A percentile compares a stretch with the other conserved stretches of the same genome.
Conservation (phyloP, 2,888 invertebrate species). For the Craniophora ligustri region DNA sequence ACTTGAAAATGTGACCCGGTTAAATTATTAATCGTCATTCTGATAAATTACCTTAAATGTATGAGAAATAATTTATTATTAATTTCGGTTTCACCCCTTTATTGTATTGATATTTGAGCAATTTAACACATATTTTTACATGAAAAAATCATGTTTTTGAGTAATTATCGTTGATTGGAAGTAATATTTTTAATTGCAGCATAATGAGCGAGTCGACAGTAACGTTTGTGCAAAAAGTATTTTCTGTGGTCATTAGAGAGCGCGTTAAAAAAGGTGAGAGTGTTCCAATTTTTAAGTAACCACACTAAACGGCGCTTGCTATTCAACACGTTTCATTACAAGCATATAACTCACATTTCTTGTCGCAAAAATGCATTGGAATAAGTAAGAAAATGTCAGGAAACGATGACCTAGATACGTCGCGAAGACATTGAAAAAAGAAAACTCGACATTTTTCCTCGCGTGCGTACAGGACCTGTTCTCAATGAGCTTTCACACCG, state of each 20-base stretch:
- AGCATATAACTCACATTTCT: slow-evolving; percentile 41
- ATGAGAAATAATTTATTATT: slow-evolving; percentile 18
- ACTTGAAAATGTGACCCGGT: slow-evolving; percentile 67
- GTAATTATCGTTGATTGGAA: background rate
- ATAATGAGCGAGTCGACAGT: background rate
- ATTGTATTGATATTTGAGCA: background rate
- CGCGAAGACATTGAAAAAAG: slow-evolving; percentile 33
- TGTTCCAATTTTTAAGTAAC: slow-evolving; percentile 5
- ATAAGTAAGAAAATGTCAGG: slow-evolving; percentile 53
- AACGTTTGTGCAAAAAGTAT: background rate
- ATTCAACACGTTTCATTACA: slow-evolving; percentile 31
- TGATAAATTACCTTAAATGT: slow-evolving; percentile 57
- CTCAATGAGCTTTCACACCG: slow-evolving; percentile 51
- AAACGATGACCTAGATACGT: slow-evolving; percentile 62
- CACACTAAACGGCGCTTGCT: slow-evolving; percentile 3
- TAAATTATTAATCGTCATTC: slow-evolving; percentile 65
- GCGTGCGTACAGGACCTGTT: slow-evolving; percentile 65
- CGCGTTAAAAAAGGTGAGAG: background rate
- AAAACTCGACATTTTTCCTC: slow-evolving; percentile 53
- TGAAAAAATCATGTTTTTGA: background rate
- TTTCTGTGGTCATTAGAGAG: slow-evolving; percentile 5
- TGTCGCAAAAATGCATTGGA: slow-evolving; percentile 51
- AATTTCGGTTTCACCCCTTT: background rate
- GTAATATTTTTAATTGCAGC: background rate
- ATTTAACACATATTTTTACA: background rate